phyloP scores from a whole-genome alignment of 2,113 vertebrate species.

The Indicator maculatus region DNA sequence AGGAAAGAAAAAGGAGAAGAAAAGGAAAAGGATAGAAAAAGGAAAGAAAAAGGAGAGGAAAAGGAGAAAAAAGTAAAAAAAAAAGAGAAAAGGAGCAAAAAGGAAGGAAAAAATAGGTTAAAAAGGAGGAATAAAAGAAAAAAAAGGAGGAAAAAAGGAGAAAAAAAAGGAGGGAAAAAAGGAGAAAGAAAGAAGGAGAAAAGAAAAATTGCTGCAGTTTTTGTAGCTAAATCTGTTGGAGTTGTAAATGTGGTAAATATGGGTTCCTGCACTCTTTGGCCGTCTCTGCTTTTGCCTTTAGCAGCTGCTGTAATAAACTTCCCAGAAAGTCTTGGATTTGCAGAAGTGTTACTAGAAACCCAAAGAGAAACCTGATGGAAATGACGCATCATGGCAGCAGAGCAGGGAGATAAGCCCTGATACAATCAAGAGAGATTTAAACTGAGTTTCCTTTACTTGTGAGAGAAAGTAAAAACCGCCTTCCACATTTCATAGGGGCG shows the following conservation, averaged over 20 bases:
- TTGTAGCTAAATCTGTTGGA: slow-evolving; percentile 29
- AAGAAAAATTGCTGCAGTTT: not conserved
- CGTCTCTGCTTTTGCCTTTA: not conserved
- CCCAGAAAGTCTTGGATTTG: slow-evolving; percentile 18
- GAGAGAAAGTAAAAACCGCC: slow-evolving; percentile 38
- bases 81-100: too few species aligned
- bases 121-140: not conserved
- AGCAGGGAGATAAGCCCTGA: slow-evolving; percentile 14
- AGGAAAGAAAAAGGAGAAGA: not conserved
- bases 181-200: rapidly evolving
- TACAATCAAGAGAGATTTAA: not conserved
- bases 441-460: not conserved
- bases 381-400: not conserved
- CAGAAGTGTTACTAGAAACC: slow-evolving; percentile 34
- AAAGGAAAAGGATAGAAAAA: not conserved
- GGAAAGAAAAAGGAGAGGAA: too few species aligned
- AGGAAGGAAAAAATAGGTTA: not conserved
- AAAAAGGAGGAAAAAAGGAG: too few species aligned
- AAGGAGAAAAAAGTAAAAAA: not conserved
- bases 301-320: slow-evolving; percentile 57
- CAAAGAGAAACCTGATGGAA: not conserved
- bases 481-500: not conserved
- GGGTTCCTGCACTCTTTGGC: not conserved
- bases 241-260: not conserved
- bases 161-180: too few species aligned